Evolutionary conservation across 2,888 invertebrate species (phyloP), one percentile per base, ranked within the genome.

Genomic region (Ametastegia equiseti): DNA sequence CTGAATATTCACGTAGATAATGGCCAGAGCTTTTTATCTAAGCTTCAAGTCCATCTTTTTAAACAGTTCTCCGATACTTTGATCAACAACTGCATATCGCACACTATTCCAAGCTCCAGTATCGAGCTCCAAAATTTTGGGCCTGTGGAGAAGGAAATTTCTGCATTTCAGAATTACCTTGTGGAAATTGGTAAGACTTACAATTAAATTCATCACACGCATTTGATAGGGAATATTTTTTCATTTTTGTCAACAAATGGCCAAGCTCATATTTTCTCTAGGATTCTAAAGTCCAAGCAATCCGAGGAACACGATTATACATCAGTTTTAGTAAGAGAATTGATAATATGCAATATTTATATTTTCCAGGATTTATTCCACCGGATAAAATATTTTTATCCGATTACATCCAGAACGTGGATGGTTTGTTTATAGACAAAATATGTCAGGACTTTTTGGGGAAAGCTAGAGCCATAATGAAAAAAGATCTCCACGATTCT

Each of bases 401-500:
- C 0, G 93, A 95, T 54, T 97, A 96, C 88, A 94, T 95, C 1
- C 93, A 94, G 36, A 95, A 97, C 90, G 94, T 97, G 81, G 96
- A 97, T 89, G 92, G 94, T 5, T 92, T 96, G 45, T 97, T 96
- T 91, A 95, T 96, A 45, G 94, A 96, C 87, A 96, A 96, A 87
- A 95, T 96, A 79, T 96, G 96, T 85, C 94, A 95, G 86, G 94
- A 95, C 84, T 95, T 96, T 83, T 90, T 96, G 80, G 94, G 94
- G 81, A 93, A 93, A 75, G 97, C 97, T 0, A 93, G 95, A 50
- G 92, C 92, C 82, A 94, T 97, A 67, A 97, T 97, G 95, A 94
- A 95, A 80, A 96, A 96, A 88, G 97, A 97, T 91, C 93, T 98
- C 79, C 97, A 97, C 90, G 94, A 95, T 84, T 95, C 95, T 86